phyloP scores from a whole-genome alignment of 2,888 invertebrate species.

The Digitonthophagus gazella region DNA sequence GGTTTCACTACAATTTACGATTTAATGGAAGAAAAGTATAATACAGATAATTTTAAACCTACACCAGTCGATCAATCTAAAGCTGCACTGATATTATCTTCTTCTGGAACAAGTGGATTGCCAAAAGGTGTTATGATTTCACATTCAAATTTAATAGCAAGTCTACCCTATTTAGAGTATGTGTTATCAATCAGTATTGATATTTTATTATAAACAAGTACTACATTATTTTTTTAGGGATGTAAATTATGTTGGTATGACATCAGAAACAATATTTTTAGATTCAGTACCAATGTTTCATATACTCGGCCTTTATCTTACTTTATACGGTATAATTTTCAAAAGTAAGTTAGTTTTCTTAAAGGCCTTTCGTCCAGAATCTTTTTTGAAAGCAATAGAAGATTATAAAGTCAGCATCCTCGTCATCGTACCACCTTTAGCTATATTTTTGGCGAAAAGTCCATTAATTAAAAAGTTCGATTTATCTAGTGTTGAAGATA shows the following conservation, averaged over 20 bases:
- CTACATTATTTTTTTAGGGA: background rate
- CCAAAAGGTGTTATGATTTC: constrained; percentile 66
- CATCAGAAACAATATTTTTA: background rate
- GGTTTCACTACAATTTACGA: background rate
- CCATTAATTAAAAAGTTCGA: constrained; percentile 51
- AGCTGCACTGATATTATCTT: constrained; percentile 52
- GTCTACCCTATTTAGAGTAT: background rate
- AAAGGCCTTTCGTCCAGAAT: constrained; percentile 65
- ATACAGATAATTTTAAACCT: background rate
- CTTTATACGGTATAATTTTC: constrained; percentile 32
- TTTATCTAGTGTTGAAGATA: constrained; percentile 46
- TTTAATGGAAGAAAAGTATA: background rate
- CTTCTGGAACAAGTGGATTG: constrained; percentile 69
- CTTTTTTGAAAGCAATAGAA: constrained; percentile 66
- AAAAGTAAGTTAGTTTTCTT: constrained; percentile 34
- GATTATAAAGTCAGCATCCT: constrained; percentile 46
- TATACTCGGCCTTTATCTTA: constrained; percentile 36
- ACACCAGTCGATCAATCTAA: constrained; percentile 23
- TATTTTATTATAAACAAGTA: background rate
- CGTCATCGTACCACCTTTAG: constrained; percentile 55
- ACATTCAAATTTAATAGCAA: constrained; percentile 53
- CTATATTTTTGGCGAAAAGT: constrained; percentile 54
- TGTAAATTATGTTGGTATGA: background rate
- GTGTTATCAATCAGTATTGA: background rate
- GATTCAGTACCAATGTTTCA: constrained; percentile 38